A percentile compares a stretch with the other conserved stretches of the same genome.
phyloP scores from a whole-genome alignment of 2,113 vertebrate species.

The Platichthys flesus region DNA sequence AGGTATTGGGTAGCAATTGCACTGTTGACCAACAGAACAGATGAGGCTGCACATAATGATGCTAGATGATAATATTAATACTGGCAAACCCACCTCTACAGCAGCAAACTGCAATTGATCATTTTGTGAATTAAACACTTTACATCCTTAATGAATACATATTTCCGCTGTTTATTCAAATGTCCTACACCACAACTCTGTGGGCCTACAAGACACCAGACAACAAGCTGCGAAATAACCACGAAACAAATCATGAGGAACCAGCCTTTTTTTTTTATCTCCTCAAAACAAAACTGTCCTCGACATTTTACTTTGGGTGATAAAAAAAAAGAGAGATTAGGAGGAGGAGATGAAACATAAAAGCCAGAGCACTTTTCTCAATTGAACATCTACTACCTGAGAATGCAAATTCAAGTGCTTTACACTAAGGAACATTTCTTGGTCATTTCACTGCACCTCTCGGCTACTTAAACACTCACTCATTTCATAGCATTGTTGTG shows the following conservation, averaged over 20 bases:
- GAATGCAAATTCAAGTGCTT: not conserved
- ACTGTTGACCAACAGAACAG: no score
- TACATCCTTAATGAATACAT: not conserved
- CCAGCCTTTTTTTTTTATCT: no score
- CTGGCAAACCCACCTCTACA: no score
- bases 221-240: no score
- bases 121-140: no score
- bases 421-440: not conserved
- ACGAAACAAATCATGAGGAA: no score
- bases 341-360: not conserved
- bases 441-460: conserved; percentile 27
- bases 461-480: conserved; percentile 9
- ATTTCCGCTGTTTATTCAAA: not conserved
- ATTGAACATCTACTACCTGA: not conserved
- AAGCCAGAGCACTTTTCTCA: not conserved
- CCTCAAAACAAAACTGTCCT: not conserved
- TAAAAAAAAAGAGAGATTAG: not conserved
- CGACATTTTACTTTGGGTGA: not conserved
- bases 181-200: no score
- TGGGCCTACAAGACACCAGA: no score
- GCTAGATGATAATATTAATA: no score
- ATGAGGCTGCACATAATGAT: no score
- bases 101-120: no score
- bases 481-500: conserved; percentile 36
- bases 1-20: not conserved